Evolutionary conservation across 2,888 invertebrate species (phyloP).

Genomic region (Hypomecis punctinalis): DNA sequence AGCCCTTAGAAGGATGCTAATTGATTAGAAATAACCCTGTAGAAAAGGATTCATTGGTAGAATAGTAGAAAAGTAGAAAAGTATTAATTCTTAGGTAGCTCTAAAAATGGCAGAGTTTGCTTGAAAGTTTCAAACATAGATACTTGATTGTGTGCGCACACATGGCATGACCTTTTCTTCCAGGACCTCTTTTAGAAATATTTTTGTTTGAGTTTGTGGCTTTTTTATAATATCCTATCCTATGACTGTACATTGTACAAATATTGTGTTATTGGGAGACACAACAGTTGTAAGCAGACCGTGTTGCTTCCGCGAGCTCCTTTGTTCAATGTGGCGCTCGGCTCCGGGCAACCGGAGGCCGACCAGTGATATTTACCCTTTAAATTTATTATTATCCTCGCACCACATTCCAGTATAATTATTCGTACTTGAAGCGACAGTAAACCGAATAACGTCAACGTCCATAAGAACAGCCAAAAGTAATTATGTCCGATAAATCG

Average conservation of each 20-base stretch:
- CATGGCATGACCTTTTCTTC: too few relatives aligned
- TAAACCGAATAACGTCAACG: constrained; percentile 33
- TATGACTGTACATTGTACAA: neutral
- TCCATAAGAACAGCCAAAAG: constrained; percentile 27
- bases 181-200: too few relatives aligned
- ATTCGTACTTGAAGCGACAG: constrained; percentile 35
- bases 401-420: constrained; percentile 54
- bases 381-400: constrained; percentile 46
- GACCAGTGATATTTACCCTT: constrained; percentile 70
- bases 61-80: too few relatives aligned
- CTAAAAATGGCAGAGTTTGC: too few relatives aligned
- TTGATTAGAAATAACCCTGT: too few relatives aligned
- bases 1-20: too few relatives aligned
- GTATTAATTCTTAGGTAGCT: too few relatives aligned
- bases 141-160: too few relatives aligned
- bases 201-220: constrained; percentile 1
- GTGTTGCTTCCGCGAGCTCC: constrained; percentile 61
- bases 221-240: neutral
- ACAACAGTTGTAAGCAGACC: neutral
- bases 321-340: constrained; percentile 51
- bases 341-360: constrained; percentile 63
- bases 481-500: constrained; percentile 41
- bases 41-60: too few relatives aligned
- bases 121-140: too few relatives aligned
- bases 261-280: neutral